Evolutionary conservation across 1,140 invertebrate species (phyloP), one percentile per base, ranked within the genome.

Genomic region (Anagrus nilaparvatae): DNA sequence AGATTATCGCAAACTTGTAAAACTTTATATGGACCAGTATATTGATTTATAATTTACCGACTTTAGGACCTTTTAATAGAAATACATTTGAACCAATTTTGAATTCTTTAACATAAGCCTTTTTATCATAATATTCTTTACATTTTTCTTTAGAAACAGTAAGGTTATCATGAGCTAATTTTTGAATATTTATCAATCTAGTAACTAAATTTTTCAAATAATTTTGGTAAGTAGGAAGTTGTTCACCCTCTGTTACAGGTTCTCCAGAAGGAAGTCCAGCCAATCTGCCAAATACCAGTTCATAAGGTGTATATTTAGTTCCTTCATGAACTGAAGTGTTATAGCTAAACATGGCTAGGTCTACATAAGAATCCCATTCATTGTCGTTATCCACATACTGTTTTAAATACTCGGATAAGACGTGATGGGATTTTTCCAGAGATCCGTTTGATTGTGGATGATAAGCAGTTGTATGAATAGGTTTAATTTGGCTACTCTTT

Each of bases 401-500:
- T n/a, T n/a, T n/a, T n/a, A n/a, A n/a, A n/a, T n/a, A 14, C 12
- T 13, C 5, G 12, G 12, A 30, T 19, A 16, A 12, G 17, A 33
- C 20, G 31, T 10, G 7, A 10, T 4, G 14, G 4, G 20, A 33
- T 33, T 10, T 16, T n/a, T 33, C 33, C 6, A 37, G 3, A 0
- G 32, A 31, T 3, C 38, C 27, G n/a, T 36, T 48, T 1, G 30
- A 18, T 31, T 41, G 40, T 21, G 19, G 45, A n/a, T 21, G 45
- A 13, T 29, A 48, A 10, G 42, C 34, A 3, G 47, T 27, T 1
- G 39, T 48, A 0, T 27, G 20, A 14, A 23, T 29, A 18, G 40
- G 30, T 31, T 30, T 44, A 5, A 44, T 51, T 34, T 34, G 43
- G 43, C 43, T 5, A 50, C 1, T 10, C 16, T 16, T 29, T 40